These are phyloP conservation scores for Ailuropoda melanoleuca DNA, from an alignment of 2,113 vertebrate genomes.

Conservation along the genomic window DNA sequence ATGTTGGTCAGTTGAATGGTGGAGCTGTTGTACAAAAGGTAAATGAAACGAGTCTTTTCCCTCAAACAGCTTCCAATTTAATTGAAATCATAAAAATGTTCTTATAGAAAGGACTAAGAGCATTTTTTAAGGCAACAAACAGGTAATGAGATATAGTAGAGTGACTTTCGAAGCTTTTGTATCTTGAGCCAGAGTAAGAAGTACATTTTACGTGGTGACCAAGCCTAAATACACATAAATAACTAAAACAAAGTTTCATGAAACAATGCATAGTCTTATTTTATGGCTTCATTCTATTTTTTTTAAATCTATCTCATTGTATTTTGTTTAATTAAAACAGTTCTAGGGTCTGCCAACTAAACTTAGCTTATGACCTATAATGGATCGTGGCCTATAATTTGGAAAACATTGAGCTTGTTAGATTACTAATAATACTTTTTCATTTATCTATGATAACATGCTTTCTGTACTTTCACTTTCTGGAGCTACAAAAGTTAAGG, in stretches of 20 bases:
- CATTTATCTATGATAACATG: neutral
- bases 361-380: neutral
- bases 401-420: neutral
- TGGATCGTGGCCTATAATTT: neutral
- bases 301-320: neutral
- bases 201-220: neutral
- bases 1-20: neutral
- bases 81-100: neutral
- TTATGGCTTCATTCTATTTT: neutral
- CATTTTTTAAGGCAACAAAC: constrained; percentile 35
- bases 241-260: neutral
- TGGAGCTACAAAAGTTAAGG: neutral
- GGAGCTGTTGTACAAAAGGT: neutral
- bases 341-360: neutral
- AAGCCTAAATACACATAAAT: neutral
- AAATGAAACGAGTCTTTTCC: neutral
- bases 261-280: neutral
- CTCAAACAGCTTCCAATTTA: neutral
- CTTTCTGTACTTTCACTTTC: neutral
- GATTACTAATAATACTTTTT: neutral
- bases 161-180: neutral
- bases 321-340: constrained; percentile 7
- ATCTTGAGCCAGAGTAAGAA: neutral
- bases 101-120: neutral
- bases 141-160: neutral